phyloP scores from a whole-genome alignment of 2,113 vertebrate species.

The Microtus ochrogaster region DNA sequence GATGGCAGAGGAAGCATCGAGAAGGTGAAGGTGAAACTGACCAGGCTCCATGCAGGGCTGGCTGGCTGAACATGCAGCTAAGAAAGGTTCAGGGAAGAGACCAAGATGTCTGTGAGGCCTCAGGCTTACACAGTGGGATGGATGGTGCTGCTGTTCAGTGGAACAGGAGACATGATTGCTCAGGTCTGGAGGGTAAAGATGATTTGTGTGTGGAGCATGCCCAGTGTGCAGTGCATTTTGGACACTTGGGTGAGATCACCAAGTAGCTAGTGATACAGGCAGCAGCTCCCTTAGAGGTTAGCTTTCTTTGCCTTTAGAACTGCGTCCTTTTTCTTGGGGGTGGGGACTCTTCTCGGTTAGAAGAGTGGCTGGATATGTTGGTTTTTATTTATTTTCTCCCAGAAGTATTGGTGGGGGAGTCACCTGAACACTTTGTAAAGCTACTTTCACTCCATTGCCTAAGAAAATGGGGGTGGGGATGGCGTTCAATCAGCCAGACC shows the following conservation, averaged over 20 bases:
- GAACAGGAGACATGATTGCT: not conserved
- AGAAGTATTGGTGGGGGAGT: not conserved
- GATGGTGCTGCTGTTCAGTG: not conserved
- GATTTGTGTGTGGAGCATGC: not conserved
- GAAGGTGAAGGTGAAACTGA: not conserved
- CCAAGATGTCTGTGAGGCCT: not conserved
- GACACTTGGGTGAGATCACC: not conserved
- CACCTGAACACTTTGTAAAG: not conserved
- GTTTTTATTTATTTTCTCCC: not conserved
- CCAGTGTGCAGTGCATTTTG: not conserved
- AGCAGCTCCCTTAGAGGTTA: not conserved
- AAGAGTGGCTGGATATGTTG: not conserved
- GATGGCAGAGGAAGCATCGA: not conserved
- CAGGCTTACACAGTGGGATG: not conserved
- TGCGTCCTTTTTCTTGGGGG: not conserved
- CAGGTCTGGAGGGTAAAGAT: not conserved
- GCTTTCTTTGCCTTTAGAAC: not conserved
- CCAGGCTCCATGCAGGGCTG: not conserved
- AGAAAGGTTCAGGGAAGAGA: not conserved
- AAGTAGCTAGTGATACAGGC: not conserved
- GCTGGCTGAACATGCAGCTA: not conserved
- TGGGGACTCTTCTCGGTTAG: not conserved
- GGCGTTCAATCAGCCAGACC: not conserved
- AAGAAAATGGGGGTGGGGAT: not conserved
- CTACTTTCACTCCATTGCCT: not conserved